Evolutionary conservation across 2,888 invertebrate species (phyloP), one percentile per base, ranked within the genome.

Genomic region (Tryphoninae sp.): DNA sequence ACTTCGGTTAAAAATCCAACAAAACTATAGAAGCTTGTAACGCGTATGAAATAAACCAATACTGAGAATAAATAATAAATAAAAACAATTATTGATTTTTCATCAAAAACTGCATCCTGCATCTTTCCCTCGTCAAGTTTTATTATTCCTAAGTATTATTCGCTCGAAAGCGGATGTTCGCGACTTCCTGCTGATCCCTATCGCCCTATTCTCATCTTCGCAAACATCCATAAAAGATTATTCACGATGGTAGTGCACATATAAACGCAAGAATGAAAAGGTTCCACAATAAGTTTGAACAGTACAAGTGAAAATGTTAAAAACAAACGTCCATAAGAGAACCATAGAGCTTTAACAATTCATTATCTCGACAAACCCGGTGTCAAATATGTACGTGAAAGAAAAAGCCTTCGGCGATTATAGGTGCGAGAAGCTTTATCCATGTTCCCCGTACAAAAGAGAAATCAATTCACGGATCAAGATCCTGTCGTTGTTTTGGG

Each of bases 401-500:
- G 0, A 45, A 45, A 45, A 2, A 45, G 45, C 11, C 45, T 13
- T 2, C 11, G 13, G 13, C 13, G 13, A 45, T 45, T 55, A 16
- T 61, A 26, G 72, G 71, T 78, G 78, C 58, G 45, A 71, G 42
- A 40, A 49, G 11, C 13, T 33, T 42, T 51, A 11, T 9, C 11
- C 23, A 26, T 58, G 22, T 1, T 16, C 83, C 55, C 82, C 83
- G 77, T 80, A 76, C 61, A 11, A 19, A 69, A 51, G 8, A 49
- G 16, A 58, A 78, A 83, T 72, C 79, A 75, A 78, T 80, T 55
- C 53, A 9, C 42, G 51, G 23, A 45, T 72, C 59, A 51, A 16
- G 33, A 9, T 42, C 59, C 55, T 23, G 69, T 71, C 55, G 55
- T 65, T 71, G 45, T 58, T 19, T 55, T 11, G 19, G 55, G 3